Conservation (phyloP, 2,797 vertebrate genomes). For the Sebastes hubbsi region DNA sequence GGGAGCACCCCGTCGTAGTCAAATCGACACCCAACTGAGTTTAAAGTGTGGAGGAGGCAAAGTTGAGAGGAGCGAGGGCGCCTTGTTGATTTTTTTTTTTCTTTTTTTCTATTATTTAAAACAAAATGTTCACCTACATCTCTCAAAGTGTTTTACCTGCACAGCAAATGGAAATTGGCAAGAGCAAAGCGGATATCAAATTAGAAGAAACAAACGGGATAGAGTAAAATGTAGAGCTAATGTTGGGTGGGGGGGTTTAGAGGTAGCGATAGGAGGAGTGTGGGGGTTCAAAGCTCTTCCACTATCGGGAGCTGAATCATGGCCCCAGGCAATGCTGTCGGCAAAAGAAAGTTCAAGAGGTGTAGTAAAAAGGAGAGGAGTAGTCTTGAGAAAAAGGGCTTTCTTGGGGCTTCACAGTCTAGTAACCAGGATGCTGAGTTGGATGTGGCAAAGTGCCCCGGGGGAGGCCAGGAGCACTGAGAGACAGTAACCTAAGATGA, state of each 20-base stretch:
- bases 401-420: slow-evolving; percentile 62
- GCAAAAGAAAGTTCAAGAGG: slow-evolving; percentile 80
- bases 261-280: slow-evolving; percentile 43
- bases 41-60: slow-evolving; percentile 8
- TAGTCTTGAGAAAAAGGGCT: slow-evolving; percentile 40
- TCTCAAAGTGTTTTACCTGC: background rate
- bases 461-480: slow-evolving; percentile 61
- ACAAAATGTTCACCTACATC: background rate
- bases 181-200: slow-evolving; percentile 46
- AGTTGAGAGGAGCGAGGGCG: background rate
- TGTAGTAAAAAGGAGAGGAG: slow-evolving; percentile 49
- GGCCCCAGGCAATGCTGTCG: slow-evolving; percentile 69
- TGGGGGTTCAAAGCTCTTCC: slow-evolving; percentile 63
- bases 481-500: slow-evolving; percentile 68
- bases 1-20: background rate
- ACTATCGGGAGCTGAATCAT: slow-evolving; percentile 67
- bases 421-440: slow-evolving; percentile 64
- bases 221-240: slow-evolving; percentile 15
- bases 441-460: slow-evolving; percentile 61
- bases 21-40: slow-evolving; percentile 33
- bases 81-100: background rate
- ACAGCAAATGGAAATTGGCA: slow-evolving; percentile 15
- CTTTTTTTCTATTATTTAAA: background rate
- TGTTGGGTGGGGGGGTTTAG: slow-evolving; percentile 5
- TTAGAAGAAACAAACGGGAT: slow-evolving; percentile 35